These are phyloP conservation scores for Erythrolamprus reginae DNA, from an alignment of 2,113 vertebrate species.

Conservation along the genomic window DNA sequence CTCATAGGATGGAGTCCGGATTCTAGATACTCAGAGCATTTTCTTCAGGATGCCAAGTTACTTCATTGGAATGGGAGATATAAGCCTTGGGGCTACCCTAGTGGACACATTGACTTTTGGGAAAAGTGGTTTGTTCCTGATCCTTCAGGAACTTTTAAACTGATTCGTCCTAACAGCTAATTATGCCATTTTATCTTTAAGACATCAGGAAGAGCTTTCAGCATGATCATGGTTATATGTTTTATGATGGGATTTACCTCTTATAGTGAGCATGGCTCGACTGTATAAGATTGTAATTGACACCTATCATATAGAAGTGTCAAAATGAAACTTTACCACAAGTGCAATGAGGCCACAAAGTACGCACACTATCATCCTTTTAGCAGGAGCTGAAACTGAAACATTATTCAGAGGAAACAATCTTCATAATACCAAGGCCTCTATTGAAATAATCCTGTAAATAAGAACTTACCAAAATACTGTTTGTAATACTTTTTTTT, in stretches of 20 bases:
- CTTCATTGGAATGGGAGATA: conserved; percentile 95
- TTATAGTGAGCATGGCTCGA: conserved; percentile 3
- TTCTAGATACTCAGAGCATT: conserved; percentile 75
- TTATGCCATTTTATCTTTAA: background rate
- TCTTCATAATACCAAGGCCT: background rate
- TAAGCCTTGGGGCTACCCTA: conserved; percentile 89
- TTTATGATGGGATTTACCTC: background rate
- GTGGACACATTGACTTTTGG: conserved; percentile 86
- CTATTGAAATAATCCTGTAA: conserved; percentile 6
- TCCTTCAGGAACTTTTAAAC: conserved; percentile 80
- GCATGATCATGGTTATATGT: background rate
- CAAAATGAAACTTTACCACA: conserved; percentile 12
- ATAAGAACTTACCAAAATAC: background rate
- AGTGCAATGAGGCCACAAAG: background rate
- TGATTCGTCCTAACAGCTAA: conserved; percentile 72
- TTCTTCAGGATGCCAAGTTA: conserved; percentile 83
- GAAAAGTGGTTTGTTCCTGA: conserved; percentile 95
- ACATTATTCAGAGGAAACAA: background rate
- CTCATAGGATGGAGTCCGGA: conserved; percentile 88
- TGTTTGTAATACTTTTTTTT: background rate
- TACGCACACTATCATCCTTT: background rate
- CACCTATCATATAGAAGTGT: background rate
- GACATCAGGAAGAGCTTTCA: background rate
- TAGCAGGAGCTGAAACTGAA: background rate
- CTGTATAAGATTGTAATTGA: background rate